phyloP scores from a whole-genome alignment of 2,113 vertebrate genomes.

The Pteropus alecto region DNA sequence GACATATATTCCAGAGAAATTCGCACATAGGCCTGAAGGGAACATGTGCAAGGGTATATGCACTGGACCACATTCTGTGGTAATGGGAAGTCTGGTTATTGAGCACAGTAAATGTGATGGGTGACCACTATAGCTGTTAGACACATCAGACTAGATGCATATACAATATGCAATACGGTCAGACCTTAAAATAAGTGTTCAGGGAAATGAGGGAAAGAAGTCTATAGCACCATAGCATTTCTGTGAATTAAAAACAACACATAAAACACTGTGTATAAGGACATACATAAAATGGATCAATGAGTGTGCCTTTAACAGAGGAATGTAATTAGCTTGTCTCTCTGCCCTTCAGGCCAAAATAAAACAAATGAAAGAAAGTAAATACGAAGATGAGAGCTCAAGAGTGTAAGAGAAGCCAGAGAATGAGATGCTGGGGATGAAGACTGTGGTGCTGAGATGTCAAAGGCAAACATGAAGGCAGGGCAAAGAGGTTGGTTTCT shows the following conservation, averaged over 20 bases:
- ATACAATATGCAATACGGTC: rapidly evolving
- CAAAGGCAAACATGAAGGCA: not conserved
- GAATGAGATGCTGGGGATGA: not conserved
- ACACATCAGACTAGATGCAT: not conserved
- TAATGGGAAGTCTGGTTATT: not conserved
- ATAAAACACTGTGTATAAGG: not conserved
- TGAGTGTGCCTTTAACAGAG: not conserved
- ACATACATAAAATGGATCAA: not conserved
- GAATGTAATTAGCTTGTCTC: not conserved
- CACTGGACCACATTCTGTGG: rapidly evolving
- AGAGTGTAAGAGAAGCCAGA: not conserved
- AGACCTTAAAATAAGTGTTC: not conserved
- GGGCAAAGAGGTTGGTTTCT: not conserved
- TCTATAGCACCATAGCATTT: not conserved
- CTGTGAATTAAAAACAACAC: not conserved
- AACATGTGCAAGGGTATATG: rapidly evolving
- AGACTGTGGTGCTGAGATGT: not conserved
- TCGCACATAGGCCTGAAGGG: not conserved
- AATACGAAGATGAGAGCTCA: not conserved
- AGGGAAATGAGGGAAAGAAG: not conserved
- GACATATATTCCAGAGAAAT: not conserved
- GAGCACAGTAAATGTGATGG: rapidly evolving
- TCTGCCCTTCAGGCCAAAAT: not conserved
- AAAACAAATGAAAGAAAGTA: not conserved
- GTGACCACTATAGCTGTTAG: rapidly evolving